phyloP scores from a whole-genome alignment of 2,797 vertebrate genomes.

The Euthynnus affinis region DNA sequence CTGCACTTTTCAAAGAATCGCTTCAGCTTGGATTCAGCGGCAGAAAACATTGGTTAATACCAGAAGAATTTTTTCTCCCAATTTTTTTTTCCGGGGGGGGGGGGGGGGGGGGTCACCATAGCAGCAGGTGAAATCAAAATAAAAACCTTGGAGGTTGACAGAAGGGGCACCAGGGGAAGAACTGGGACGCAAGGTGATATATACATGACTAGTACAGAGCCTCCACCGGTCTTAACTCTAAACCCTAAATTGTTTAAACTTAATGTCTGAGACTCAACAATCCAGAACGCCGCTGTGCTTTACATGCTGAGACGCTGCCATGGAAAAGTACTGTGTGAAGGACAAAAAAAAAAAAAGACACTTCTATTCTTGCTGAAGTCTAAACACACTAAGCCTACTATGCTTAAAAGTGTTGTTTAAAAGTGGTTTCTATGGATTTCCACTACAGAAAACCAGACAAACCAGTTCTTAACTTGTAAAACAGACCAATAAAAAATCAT shows the following conservation, averaged over 20 bases:
- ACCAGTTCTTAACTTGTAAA: slow-evolving; percentile 43
- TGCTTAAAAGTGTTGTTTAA: slow-evolving; percentile 25
- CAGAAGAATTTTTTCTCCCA: background rate
- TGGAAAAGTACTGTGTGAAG: slow-evolving; percentile 71
- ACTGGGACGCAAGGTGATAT: slow-evolving; percentile 30
- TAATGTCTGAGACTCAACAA: slow-evolving; percentile 49
- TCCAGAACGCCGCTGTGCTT: slow-evolving; percentile 37
- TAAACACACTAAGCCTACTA: slow-evolving; percentile 35
- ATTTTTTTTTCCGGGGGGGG: slow-evolving; percentile 22
- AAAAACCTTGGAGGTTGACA: slow-evolving; percentile 51
- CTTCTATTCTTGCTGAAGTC: slow-evolving; percentile 45
- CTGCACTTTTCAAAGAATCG: slow-evolving; percentile 62
- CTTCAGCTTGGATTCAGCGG: slow-evolving; percentile 65
- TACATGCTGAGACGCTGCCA: slow-evolving; percentile 41
- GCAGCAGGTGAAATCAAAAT: slow-evolving; percentile 75
- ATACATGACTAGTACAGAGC: slow-evolving; percentile 21
- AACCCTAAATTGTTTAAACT: slow-evolving; percentile 57
- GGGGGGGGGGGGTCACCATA: slow-evolving; percentile 71
- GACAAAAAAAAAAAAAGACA: slow-evolving; percentile 56
- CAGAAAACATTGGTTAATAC: slow-evolving; percentile 66
- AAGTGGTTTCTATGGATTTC: slow-evolving; percentile 57
- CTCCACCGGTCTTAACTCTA: slow-evolving; percentile 34
- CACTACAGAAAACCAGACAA: slow-evolving; percentile 43
- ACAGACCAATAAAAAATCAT: slow-evolving; percentile 27
- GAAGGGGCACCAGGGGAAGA: slow-evolving; percentile 16